Conservation (phyloP, 2,888 invertebrate genomes). For the Acleris cristana region DNA sequence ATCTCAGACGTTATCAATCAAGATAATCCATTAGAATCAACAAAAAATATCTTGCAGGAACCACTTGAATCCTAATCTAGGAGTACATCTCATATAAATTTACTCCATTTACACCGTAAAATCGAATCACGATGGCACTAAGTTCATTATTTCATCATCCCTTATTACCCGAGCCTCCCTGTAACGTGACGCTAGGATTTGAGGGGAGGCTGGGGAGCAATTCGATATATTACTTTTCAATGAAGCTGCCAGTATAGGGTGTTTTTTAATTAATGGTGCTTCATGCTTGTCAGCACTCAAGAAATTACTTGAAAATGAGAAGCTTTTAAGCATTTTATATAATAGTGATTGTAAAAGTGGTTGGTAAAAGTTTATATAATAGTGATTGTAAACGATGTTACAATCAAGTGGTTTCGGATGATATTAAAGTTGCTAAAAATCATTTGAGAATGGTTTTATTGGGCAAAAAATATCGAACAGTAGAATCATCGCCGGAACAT, state of each 20-base stretch:
- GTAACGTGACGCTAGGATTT: conserved; percentile 24
- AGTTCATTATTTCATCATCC: conserved; percentile 42
- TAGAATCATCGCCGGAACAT: no score
- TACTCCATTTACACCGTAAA: conserved; percentile 43
- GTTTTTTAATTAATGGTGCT: conserved; percentile 14
- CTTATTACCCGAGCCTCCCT: conserved; percentile 19
- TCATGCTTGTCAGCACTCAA: conserved; percentile 16
- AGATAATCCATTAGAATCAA: no score
- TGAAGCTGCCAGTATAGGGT: conserved; percentile 13
- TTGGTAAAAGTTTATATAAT: no score
- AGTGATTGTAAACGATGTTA: no score
- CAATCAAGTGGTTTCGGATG: no score
- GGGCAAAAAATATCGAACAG: no score
- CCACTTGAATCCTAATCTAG: neutral
- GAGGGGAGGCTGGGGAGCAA: conserved; percentile 24
- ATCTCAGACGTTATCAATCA: no score
- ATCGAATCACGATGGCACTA: conserved; percentile 46
- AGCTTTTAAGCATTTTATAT: neutral
- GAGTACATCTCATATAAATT: neutral
- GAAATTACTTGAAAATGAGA: neutral
- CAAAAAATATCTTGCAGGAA: neutral
- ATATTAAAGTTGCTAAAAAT: no score
- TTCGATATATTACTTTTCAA: conserved; percentile 29
- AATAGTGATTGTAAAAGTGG: no score
- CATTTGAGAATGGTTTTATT: no score